A percentile compares a stretch with the other conserved stretches of the same genome.
These are phyloP conservation scores for Gadus macrocephalus DNA, from an alignment of 2,113 vertebrate species.

Conservation along the genomic window DNA sequence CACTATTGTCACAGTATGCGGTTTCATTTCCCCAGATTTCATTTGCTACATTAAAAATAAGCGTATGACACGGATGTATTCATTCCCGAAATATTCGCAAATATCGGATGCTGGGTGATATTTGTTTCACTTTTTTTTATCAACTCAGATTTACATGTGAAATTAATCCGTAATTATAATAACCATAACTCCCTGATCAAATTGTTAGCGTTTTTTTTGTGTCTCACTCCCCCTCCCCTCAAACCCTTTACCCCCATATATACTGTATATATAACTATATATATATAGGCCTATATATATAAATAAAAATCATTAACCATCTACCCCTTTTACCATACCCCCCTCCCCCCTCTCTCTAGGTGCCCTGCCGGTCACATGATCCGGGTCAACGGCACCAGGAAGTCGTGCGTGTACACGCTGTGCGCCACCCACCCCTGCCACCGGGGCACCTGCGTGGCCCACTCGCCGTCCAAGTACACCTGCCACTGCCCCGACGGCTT, in stretches of 20 bases:
- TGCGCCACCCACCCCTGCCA: conserved; percentile 80
- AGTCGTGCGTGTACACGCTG: conserved; percentile 76
- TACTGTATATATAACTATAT: no score
- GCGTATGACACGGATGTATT: conserved; percentile 16
- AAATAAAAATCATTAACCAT: no score
- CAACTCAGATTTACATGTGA: no score
- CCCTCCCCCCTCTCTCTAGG: conserved; percentile 50
- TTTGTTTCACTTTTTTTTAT: no score
- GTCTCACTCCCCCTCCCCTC: background rate
- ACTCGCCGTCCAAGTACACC: conserved; percentile 76
- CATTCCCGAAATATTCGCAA: background rate
- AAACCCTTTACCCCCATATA: no score
- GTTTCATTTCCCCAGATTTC: conserved; percentile 34
- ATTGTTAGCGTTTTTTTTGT: no score
- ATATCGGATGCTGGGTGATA: no score
- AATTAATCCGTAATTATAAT: no score
- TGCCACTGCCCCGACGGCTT: conserved; percentile 81
- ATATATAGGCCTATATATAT: no score
- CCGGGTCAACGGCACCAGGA: conserved; percentile 75
- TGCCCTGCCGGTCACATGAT: conserved; percentile 82
- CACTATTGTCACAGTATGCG: conserved; percentile 39
- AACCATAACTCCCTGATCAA: no score
- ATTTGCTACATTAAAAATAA: conserved; percentile 28
- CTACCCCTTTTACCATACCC: background rate
- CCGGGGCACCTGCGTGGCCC: conserved; percentile 77